Percentiles rank a stretch among this genome's conserved stretches.
These are phyloP conservation scores for Lontra canadensis DNA, from an alignment of 2,113 vertebrate genomes.

Conservation along the genomic window DNA sequence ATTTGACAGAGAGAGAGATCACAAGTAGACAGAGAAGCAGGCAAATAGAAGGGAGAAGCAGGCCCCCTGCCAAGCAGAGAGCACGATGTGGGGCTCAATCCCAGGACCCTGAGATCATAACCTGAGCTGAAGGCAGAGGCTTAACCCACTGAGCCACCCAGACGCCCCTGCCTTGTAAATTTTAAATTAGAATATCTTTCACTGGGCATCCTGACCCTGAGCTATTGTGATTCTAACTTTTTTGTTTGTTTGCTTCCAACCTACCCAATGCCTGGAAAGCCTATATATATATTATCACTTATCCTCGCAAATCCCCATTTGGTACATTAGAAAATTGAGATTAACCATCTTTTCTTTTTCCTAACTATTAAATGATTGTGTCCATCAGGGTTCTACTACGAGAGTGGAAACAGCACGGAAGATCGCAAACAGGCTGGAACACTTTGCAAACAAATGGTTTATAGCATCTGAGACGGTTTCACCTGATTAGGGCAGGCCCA, in stretches of 20 bases:
- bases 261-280: neutral
- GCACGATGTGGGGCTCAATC: too few species aligned
- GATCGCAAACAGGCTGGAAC: neutral
- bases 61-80: too few species aligned
- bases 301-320: neutral
- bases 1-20: too few species aligned
- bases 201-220: neutral
- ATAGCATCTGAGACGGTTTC: rapidly evolving
- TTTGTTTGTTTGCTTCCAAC: neutral
- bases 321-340: neutral
- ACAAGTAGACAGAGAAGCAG: too few species aligned
- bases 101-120: too few species aligned
- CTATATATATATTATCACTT: neutral
- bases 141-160: too few species aligned
- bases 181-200: neutral
- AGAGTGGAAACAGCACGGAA: neutral
- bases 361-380: neutral
- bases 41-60: too few species aligned
- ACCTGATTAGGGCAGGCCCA: neutral
- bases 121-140: too few species aligned
- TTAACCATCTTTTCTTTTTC: neutral
- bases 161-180: neutral
- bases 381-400: neutral
- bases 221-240: neutral
- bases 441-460: neutral